phyloP scores from a whole-genome alignment of 2,797 vertebrate genomes.

The Neoniphon sammara region DNA sequence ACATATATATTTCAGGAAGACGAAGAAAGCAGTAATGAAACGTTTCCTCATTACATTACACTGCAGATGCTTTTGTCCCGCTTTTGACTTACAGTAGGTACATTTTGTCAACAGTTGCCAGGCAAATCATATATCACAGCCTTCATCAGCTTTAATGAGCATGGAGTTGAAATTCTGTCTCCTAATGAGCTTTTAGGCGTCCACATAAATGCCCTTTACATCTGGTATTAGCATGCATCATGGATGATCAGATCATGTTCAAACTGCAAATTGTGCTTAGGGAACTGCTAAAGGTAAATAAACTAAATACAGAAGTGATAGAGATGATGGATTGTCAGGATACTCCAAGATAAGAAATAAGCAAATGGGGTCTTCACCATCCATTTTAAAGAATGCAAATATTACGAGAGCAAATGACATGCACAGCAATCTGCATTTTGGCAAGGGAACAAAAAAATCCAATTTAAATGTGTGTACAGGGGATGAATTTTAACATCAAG shows the following conservation, averaged over 20 bases:
- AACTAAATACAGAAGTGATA: neutral
- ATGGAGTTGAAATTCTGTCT: neutral
- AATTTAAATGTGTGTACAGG: slow-evolving; percentile 28
- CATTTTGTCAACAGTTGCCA: too few species aligned
- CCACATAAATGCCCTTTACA: slow-evolving; percentile 5
- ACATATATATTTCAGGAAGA: neutral
- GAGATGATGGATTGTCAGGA: slow-evolving; percentile 41
- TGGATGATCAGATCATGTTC: neutral
- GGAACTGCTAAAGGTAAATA: slow-evolving; percentile 23
- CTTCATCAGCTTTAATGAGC: too few species aligned
- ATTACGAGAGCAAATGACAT: slow-evolving; percentile 30
- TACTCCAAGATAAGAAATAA: neutral
- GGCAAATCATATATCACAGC: too few species aligned
- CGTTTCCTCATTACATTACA: neutral
- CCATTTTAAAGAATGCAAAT: slow-evolving; percentile 16
- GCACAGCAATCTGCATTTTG: slow-evolving; percentile 27
- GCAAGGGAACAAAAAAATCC: slow-evolving; percentile 33
- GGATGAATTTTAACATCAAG: slow-evolving; percentile 34
- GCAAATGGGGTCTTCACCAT: neutral
- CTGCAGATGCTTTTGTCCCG: too few species aligned
- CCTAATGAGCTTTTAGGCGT: neutral
- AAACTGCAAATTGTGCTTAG: slow-evolving; percentile 17
- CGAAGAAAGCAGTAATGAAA: neutral
- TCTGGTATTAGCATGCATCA: slow-evolving; percentile 16
- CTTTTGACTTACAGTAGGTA: too few species aligned